Percentiles rank a stretch among this genome's conserved stretches.
Conservation (phyloP, 1,140 invertebrate genomes). For the Plectrocnemia conspersa region DNA sequence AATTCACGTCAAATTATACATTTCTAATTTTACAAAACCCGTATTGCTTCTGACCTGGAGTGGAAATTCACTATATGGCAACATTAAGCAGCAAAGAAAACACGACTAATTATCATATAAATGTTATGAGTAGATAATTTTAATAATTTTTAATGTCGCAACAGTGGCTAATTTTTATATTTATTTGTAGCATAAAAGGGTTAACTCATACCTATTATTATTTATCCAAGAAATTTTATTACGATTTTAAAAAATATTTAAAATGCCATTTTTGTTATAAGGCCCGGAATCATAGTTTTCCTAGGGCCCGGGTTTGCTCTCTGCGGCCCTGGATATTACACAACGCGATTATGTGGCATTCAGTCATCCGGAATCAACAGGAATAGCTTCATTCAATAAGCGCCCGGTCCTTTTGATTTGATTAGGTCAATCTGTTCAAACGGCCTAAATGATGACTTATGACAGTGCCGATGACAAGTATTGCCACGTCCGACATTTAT, state of each 20-base stretch:
- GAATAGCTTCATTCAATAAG: conserved; percentile 21
- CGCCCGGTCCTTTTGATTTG: conserved; percentile 16
- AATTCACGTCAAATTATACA: too few relatives aligned
- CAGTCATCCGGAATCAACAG: conserved; percentile 3
- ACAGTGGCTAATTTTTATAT: too few relatives aligned
- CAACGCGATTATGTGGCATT: neutral
- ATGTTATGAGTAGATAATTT: too few relatives aligned
- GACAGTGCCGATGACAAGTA: conserved; percentile 7
- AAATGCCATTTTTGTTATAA: neutral
- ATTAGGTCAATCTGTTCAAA: conserved; percentile 22
- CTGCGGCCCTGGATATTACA: too few relatives aligned
- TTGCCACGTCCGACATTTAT: too few relatives aligned
- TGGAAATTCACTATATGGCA: too few relatives aligned
- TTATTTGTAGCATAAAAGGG: neutral
- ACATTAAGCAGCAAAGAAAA: too few relatives aligned
- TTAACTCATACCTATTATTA: neutral
- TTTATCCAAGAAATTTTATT: neutral
- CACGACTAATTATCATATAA: too few relatives aligned
- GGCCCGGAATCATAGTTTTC: neutral
- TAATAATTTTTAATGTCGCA: too few relatives aligned
- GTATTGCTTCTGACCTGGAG: too few relatives aligned
- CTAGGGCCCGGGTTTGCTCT: neutral
- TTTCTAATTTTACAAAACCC: too few relatives aligned
- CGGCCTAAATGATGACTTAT: conserved; percentile 24
- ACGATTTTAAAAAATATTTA: neutral